Percentiles rank a stretch among this genome's conserved stretches.
Evolutionary conservation across 1,140 invertebrate genomes (phyloP).

Genomic region (Cataglyphis hispanica): DNA sequence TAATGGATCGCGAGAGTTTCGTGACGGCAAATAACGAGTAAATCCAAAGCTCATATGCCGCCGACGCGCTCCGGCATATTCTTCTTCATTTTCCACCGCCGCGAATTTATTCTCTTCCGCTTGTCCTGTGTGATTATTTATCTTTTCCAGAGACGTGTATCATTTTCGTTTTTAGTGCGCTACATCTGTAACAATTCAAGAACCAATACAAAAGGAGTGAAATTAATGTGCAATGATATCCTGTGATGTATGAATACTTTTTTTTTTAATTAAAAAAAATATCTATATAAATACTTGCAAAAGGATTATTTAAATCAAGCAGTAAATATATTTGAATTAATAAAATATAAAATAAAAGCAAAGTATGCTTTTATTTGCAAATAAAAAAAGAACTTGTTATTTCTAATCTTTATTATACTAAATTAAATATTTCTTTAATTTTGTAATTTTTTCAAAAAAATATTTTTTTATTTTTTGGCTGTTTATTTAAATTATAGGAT

Average conservation of each 20-base stretch:
- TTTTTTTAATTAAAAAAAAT: too few species aligned
- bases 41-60: conserved; percentile 32
- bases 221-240: not conserved
- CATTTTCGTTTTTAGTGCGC: conserved; percentile 10
- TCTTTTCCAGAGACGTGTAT: not conserved
- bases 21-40: not conserved
- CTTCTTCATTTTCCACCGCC: conserved; percentile 57
- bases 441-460: too few species aligned
- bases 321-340: too few species aligned
- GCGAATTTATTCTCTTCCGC: not conserved
- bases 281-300: too few species aligned
- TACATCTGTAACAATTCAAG: conserved; percentile 45
- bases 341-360: too few species aligned
- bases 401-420: too few species aligned
- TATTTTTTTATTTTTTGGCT: too few species aligned
- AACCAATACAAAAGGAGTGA: not conserved
- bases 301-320: too few species aligned
- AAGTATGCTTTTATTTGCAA: too few species aligned
- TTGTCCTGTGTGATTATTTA: conserved; percentile 4
- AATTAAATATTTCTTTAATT: too few species aligned
- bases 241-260: not conserved
- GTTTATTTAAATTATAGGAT: too few species aligned
- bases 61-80: conserved; percentile 21
- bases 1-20: conserved; percentile 34
- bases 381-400: too few species aligned